Evolutionary conservation across 92 coral and sea anemone genomes (phyloP).

Genomic region (Epizoanthus illoricatus): DNA sequence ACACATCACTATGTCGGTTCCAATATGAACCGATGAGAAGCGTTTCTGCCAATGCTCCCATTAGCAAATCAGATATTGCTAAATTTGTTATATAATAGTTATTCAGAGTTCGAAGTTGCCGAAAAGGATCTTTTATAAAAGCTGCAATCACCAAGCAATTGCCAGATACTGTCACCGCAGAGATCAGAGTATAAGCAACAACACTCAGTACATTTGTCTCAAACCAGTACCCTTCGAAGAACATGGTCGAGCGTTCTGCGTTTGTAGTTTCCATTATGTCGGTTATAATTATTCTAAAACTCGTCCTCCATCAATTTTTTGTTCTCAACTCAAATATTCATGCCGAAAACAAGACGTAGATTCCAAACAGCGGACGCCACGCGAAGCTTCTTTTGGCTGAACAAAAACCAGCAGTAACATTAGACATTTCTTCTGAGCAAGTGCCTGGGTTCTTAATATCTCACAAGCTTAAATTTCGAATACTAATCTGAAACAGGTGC

Average conservation of each 20-base stretch:
- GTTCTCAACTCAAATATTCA: background rate
- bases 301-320: background rate
- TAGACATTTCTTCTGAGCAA: too few species aligned
- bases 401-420: too few species aligned
- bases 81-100: conserved; percentile 66
- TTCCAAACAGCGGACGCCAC: too few species aligned
- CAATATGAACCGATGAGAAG: conserved; percentile 64
- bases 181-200: conserved; percentile 44
- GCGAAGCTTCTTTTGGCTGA: too few species aligned
- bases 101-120: conserved; percentile 54
- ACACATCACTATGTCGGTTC: conserved; percentile 48
- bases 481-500: background rate
- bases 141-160: conserved; percentile 62
- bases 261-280: conserved; percentile 15
- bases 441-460: too few species aligned
- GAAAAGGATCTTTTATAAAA: conserved; percentile 66
- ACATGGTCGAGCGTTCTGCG: conserved; percentile 46
- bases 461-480: background rate
- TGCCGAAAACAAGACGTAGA: too few species aligned
- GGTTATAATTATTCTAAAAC: background rate
- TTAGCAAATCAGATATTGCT: conserved; percentile 69
- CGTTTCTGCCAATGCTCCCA: conserved; percentile 75
- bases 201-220: conserved; percentile 47
- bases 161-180: conserved; percentile 57
- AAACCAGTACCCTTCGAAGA: conserved; percentile 77